Conservation (phyloP, 2,113 vertebrate genomes). For the Elgaria multicarinata region DNA sequence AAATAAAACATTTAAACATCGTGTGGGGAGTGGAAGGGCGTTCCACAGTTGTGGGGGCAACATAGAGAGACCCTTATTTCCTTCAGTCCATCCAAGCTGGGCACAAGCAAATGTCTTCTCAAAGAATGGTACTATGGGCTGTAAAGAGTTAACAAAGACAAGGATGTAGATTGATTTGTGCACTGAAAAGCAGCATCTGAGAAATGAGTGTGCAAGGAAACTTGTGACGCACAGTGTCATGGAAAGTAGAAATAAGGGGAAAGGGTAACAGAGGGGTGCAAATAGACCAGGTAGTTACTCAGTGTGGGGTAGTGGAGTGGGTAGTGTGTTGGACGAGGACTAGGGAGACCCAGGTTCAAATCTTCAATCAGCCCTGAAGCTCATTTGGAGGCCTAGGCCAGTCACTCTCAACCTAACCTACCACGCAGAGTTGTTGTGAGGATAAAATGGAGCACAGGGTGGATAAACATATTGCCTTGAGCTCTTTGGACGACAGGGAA, state of each 20-base stretch:
- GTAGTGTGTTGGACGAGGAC: background rate
- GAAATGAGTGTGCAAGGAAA: background rate
- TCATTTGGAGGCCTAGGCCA: background rate
- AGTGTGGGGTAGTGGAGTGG: background rate
- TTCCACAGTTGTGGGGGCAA: no score
- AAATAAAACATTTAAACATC: no score
- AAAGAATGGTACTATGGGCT: background rate
- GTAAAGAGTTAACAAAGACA: no score
- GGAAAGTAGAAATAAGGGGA: background rate
- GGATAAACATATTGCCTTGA: background rate
- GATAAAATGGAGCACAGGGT: background rate
- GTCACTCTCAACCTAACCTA: background rate
- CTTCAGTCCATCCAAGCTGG: no score
- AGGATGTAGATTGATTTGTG: background rate
- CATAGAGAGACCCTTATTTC: no score
- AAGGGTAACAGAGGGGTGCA: background rate
- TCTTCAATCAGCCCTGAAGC: background rate
- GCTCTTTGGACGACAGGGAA: background rate
- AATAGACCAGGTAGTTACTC: background rate
- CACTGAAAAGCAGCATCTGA: background rate
- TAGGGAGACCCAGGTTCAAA: background rate
- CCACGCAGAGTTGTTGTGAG: background rate
- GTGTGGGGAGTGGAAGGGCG: no score
- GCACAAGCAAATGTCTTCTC: background rate
- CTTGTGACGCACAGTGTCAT: no score